Evolutionary conservation across 2,888 invertebrate species (phyloP).

Genomic region (Perizoma flavofasciatum): DNA sequence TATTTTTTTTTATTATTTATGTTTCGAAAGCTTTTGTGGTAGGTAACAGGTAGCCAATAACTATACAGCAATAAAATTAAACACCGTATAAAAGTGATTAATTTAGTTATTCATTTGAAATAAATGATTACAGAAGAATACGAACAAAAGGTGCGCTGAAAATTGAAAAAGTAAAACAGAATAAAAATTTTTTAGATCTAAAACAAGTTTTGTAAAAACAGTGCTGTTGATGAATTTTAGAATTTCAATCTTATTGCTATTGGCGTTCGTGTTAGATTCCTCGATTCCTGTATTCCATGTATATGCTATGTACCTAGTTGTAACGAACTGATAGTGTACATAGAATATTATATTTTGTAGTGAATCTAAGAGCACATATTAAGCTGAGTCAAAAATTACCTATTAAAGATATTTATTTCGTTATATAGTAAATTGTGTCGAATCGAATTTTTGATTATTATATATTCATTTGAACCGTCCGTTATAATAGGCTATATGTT

Average conservation of each 20-base stretch:
- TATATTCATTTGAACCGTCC: constrained; percentile 26
- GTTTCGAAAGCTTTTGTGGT: no score
- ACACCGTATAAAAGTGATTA: no score
- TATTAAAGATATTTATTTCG: constrained; percentile 10
- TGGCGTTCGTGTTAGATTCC: constrained; percentile 67
- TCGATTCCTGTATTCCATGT: constrained; percentile 47
- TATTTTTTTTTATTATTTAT: no score
- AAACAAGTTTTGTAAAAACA: constrained; percentile 39
- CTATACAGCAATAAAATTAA: no score
- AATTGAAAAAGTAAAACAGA: no score
- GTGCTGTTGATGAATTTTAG: constrained; percentile 46
- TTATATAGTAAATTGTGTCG: constrained; percentile 11
- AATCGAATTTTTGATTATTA: constrained; percentile 7
- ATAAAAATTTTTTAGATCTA: not conserved
- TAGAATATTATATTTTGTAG: constrained; percentile 35
- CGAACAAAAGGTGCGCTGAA: no score
- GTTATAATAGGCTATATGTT: constrained; percentile 11
- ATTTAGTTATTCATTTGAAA: no score
- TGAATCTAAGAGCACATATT: constrained; percentile 22
- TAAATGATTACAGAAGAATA: no score
- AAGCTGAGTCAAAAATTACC: constrained; percentile 8
- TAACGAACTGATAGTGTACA: constrained; percentile 58
- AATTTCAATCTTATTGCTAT: constrained; percentile 59
- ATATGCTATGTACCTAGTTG: constrained; percentile 47
- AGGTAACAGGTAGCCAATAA: no score